Base-by-base conservation (phyloP, 2,113 vertebrate species). In the Nothoprocta perdicaria region DNA sequence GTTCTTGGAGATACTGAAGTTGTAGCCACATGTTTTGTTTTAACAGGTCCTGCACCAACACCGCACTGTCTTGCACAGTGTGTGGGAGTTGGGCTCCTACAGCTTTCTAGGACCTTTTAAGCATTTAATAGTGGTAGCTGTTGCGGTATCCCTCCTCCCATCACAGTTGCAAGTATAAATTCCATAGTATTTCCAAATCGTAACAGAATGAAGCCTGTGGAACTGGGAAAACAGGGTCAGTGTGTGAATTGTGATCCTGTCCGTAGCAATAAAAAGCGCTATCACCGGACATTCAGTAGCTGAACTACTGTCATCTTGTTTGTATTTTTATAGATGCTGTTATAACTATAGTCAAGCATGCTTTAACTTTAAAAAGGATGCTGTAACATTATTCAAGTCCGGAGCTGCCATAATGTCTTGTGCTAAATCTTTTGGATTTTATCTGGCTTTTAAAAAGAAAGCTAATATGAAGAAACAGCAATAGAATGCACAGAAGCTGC, bases 181-280 rank as follows among this genome's bases (percentile, higher is more conserved):
- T 96, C 88, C 71, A 84, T 81, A 85, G 48, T 93, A 90, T 94
- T 95, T 97, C 92, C 93, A 96, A 96, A 95, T 96, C 91, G 86
- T 95, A 95, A 93, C 95, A 96, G 91, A 93, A 84, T 66, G 93
- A 86, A 95, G 92, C 95, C 94, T 81, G 89, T 92, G 94, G 96
- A 94, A 96, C 93, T 96, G 95, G 94, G 94, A 92, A 94, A 95
- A 88, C 73, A 89, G 89, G 92, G 94, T 86, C 88, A 90, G 88
- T 26, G 74, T 77, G 87, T 94, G 95, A 97, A 94, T 95, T 96
- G 92, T 92, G 93, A 84, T 96, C 92, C 87, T 88, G 88, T 93
- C 91, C 78, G 6, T 60, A 43, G 86, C 86, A 89, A 92, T 95
- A 95, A 95, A 96, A 96, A 95, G 92, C 86, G 41, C 89, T 79